Percentiles rank a stretch among this genome's conserved stretches.
Evolutionary conservation across 1,140 invertebrate genomes (phyloP).

Genomic region (Drosophila truncata): DNA sequence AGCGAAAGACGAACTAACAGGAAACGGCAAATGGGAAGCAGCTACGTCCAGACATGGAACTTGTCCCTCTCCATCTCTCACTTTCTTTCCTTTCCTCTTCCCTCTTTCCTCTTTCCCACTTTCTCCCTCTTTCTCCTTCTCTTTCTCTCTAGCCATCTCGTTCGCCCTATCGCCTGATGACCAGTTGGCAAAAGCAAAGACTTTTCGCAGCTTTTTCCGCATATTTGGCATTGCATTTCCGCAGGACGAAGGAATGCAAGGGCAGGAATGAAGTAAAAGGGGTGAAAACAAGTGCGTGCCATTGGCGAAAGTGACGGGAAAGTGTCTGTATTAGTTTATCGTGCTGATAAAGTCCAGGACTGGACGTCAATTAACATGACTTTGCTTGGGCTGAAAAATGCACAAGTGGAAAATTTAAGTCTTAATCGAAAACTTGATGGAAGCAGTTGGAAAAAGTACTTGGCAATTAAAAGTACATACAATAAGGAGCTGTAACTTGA

Average conservation of each 20-base stretch:
- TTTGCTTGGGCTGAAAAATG: neutral
- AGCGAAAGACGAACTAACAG: conserved; percentile 44
- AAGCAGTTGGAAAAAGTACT: neutral
- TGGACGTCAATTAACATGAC: conserved; percentile 30
- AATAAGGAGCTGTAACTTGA: too few species aligned
- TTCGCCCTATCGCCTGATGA: conserved; percentile 15
- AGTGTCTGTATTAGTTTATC: conserved; percentile 36
- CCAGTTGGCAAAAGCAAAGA: conserved; percentile 33
- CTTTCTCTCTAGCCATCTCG: neutral
- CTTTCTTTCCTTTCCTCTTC: too few species aligned
- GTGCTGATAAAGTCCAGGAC: conserved; percentile 26
- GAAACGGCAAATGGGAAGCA: conserved; percentile 48
- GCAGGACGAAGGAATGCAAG: conserved; percentile 14
- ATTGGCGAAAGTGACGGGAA: conserved; percentile 27
- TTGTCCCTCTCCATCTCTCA: neutral
- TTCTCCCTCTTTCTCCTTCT: neutral
- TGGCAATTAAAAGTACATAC: neutral
- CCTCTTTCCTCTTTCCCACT: neutral
- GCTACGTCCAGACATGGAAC: conserved; percentile 51
- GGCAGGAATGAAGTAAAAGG: neutral
- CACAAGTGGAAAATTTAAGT: neutral
- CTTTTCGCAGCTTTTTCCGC: conserved; percentile 47
- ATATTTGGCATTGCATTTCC: conserved; percentile 54
- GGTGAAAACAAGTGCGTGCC: conserved; percentile 36
- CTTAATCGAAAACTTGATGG: neutral